Base-by-base conservation (phyloP, 64 coral and sea anemone species). In the Orbicella faveolata region DNA sequence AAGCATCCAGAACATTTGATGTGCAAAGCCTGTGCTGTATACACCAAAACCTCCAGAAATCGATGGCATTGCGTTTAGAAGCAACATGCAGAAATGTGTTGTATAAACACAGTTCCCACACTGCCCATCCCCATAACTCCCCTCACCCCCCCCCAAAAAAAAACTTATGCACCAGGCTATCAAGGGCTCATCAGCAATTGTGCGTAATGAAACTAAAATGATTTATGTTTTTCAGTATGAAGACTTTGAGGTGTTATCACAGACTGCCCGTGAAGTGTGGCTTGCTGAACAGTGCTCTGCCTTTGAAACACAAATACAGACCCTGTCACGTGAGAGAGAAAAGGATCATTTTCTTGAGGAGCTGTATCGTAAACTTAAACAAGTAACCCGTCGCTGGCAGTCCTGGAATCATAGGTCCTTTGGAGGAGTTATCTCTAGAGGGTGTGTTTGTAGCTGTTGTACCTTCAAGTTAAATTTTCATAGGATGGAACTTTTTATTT, bases 331-430 rank as follows among this genome's bases (percentile, higher is more conserved):
- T 13, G 66, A 87, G 55, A 89, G 83, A 74, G 93, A 95, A 59
- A 92, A 87, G 44, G 96, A 98, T 19, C 91, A 90, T 68, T 93
- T 98, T 88, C 80, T 92, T 52, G 96, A 98, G 53, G 96, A 98
- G 23, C 83, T 98, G 41, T 94, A 95, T 87, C 77, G 81, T 44
- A 98, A 98, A 54, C 88, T 98, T 2, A 92, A 94, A 48, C 96
- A 95, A 89, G 87, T 98, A 19, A 95, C 96, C 7, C 91, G 88
- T 68, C 90, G 96, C 75, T 98, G 96, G 96, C 90, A 94, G 63
- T 98, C 93, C 3, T 98, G 96, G 96, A 94, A 98, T 90, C 96
- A 98, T 30, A 91, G 90, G 19, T 90, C 96, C 20, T 98, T 95
- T 90, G 96, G 96, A 35, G 89, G 82, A 63, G 93, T 98, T n/a